These are phyloP conservation scores for Melanargia galathea DNA, from an alignment of 2,888 invertebrate species.

Conservation along the genomic window DNA sequence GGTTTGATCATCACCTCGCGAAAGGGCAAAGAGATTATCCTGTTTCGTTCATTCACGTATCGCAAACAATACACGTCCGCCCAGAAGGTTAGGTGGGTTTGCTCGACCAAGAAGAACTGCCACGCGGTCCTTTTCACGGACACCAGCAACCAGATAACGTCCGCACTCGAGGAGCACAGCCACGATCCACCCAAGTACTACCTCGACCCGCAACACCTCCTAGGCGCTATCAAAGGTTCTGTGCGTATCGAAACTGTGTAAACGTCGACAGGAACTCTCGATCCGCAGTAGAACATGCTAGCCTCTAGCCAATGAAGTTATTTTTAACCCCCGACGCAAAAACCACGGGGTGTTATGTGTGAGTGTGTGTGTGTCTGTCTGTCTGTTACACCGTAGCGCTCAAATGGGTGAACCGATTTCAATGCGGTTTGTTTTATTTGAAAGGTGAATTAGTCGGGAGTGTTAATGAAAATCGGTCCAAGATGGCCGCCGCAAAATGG, in stretches of 20 bases:
- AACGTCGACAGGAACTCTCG: not conserved
- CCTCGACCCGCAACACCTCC: slow-evolving; percentile 61
- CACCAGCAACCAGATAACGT: slow-evolving; percentile 56
- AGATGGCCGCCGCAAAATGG: too few species aligned
- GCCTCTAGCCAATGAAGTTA: too few species aligned
- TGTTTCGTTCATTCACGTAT: slow-evolving; percentile 69
- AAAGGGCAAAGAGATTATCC: slow-evolving; percentile 71
- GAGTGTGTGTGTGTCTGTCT: too few species aligned
- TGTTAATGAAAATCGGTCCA: too few species aligned
- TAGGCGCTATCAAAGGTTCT: slow-evolving; percentile 62
- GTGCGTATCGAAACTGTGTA: slow-evolving; percentile 48
- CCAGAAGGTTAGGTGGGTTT: slow-evolving; percentile 64
- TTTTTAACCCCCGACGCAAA: too few species aligned
- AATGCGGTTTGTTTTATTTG: too few species aligned
- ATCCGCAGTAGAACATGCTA: too few species aligned
- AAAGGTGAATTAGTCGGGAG: too few species aligned
- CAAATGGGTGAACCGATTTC: too few species aligned
- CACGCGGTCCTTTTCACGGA: slow-evolving; percentile 67
- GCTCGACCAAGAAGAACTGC: slow-evolving; percentile 72
- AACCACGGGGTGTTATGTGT: too few species aligned
- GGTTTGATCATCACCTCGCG: slow-evolving; percentile 69
- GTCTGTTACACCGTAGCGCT: too few species aligned
- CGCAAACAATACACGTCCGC: slow-evolving; percentile 63
- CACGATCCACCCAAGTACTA: slow-evolving; percentile 75
- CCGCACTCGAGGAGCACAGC: slow-evolving; percentile 60